Percentiles rank a stretch among this genome's conserved stretches.
These are phyloP conservation scores for Mustela nigripes DNA, from an alignment of 2,113 vertebrate genomes.

Conservation along the genomic window DNA sequence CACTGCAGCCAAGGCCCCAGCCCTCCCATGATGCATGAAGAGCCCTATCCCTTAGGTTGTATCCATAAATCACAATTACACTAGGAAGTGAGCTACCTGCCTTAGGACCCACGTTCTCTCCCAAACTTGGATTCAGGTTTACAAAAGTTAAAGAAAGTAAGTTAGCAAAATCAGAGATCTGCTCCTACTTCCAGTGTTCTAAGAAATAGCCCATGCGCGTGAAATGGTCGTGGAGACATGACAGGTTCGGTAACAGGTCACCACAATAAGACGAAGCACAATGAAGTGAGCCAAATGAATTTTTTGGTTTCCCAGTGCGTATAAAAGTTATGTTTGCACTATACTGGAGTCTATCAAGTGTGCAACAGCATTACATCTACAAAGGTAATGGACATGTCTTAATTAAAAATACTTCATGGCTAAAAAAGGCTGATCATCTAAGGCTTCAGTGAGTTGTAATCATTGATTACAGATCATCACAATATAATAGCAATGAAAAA, in stretches of 20 bases:
- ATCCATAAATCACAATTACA: background rate
- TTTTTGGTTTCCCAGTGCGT: background rate
- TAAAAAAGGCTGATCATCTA: background rate
- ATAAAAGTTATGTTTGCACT: background rate
- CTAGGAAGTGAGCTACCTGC: background rate
- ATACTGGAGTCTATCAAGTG: background rate
- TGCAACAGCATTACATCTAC: background rate
- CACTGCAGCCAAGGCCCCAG: accelerated
- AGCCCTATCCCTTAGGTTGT: background rate
- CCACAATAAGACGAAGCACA: background rate
- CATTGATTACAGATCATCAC: background rate
- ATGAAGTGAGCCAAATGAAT: background rate
- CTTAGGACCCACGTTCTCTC: background rate
- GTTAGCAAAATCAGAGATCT: background rate
- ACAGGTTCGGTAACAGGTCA: background rate
- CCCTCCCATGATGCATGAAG: background rate
- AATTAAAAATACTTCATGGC: background rate
- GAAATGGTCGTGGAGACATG: background rate
- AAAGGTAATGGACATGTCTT: background rate
- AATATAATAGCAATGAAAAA: background rate
- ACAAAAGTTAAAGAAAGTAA: background rate
- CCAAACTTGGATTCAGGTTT: background rate
- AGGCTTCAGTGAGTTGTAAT: background rate
- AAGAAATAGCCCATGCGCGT: background rate
- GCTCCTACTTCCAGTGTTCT: background rate